Evolutionary conservation across 2,888 invertebrate species (phyloP).

Genomic region (Protonemura montana): DNA sequence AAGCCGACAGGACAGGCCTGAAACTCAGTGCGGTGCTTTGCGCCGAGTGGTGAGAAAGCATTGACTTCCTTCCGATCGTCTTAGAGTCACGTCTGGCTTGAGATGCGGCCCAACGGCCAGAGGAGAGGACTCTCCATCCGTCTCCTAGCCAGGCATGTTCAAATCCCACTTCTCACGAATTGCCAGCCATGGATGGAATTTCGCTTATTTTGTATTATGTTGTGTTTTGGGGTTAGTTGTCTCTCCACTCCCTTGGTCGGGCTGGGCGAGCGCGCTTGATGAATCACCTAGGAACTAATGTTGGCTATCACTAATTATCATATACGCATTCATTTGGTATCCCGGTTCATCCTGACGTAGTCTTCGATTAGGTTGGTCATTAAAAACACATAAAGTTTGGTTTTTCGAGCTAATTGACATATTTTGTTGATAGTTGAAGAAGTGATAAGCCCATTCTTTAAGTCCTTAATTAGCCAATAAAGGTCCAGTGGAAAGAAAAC

Average conservation of each 20-base stretch:
- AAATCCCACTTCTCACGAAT: background rate
- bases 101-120: too few species aligned
- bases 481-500: background rate
- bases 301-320: background rate
- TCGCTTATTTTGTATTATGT: background rate
- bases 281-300: background rate
- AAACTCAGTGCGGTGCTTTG: background rate
- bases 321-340: background rate
- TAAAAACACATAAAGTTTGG: background rate
- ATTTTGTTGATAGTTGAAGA: slow-evolving; percentile 9
- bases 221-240: background rate
- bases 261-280: background rate
- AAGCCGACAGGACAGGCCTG: background rate
- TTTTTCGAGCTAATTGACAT: slow-evolving; percentile 17
- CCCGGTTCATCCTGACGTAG: background rate
- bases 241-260: background rate
- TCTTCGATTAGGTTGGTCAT: background rate
- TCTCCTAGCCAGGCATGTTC: background rate
- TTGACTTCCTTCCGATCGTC: background rate
- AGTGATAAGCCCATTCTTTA: background rate
- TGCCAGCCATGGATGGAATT: background rate
- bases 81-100: background rate
- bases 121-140: too few species aligned
- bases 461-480: slow-evolving; percentile 31
- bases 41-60: background rate